Conservation (phyloP, 2,888 invertebrate genomes). For the Microdon myrmicae region DNA sequence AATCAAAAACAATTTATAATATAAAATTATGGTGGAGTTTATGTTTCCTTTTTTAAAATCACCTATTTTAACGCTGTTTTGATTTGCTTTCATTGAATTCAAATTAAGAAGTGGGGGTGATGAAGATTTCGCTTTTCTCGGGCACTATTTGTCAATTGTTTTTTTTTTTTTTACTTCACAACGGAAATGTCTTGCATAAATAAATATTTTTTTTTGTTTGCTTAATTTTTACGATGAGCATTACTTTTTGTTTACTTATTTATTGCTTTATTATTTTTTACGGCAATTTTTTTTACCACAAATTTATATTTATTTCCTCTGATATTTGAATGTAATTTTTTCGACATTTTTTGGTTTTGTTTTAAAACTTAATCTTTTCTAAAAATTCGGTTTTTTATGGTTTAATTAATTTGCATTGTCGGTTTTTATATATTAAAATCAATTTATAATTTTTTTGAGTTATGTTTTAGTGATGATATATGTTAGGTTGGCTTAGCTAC, state of each 20-base stretch:
- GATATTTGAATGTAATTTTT: constrained; percentile 12
- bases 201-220: constrained; percentile 45
- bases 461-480: constrained; percentile 62
- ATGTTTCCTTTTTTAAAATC: constrained; percentile 32
- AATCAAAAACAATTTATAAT: too few relatives aligned
- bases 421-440: constrained; percentile 51
- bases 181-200: constrained; percentile 46
- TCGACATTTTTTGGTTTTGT: constrained; percentile 19
- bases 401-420: constrained; percentile 22
- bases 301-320: constrained; percentile 28
- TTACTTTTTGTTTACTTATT: constrained; percentile 14
- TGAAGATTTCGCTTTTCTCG: constrained; percentile 41
- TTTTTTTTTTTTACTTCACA: constrained; percentile 15
- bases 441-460: constrained; percentile 56
- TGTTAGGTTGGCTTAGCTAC: constrained; percentile 65
- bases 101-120: constrained; percentile 39
- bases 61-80: constrained; percentile 50
- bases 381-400: constrained; percentile 46
- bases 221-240: constrained; percentile 30
- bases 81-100: constrained; percentile 45
- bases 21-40: constrained; percentile 10
- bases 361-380: constrained; percentile 29
- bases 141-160: constrained; percentile 27
- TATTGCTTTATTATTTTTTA: constrained; percentile 34
- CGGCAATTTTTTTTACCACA: constrained; percentile 33